Conservation (phyloP, 1,140 invertebrate genomes). For the Lepidurus arcticus region DNA sequence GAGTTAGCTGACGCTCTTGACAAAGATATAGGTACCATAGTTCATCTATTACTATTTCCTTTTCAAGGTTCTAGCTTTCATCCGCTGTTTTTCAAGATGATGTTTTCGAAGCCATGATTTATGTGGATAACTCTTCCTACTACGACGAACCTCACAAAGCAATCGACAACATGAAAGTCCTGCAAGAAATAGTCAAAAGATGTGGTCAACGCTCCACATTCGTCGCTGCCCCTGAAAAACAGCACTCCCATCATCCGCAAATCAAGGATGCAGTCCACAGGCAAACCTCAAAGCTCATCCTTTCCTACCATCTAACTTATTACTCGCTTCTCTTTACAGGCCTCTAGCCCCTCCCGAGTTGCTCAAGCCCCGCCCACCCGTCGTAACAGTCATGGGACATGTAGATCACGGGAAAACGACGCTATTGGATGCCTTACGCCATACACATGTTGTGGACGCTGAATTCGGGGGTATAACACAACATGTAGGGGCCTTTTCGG, state of each 20-base stretch:
- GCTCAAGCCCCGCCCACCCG: constrained; percentile 67
- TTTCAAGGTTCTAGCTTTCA: constrained; percentile 17
- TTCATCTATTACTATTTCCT: neutral
- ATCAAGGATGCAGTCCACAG: constrained; percentile 41
- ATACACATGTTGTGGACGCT: constrained; percentile 74
- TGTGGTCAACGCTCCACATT: constrained; percentile 55
- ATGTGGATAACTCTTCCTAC: constrained; percentile 54
- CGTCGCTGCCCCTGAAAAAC: constrained; percentile 47
- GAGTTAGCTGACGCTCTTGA: constrained; percentile 60
- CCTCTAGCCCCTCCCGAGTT: constrained; percentile 57
- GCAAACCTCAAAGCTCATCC: constrained; percentile 36
- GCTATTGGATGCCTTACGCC: constrained; percentile 79
- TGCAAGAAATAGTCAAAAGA: constrained; percentile 59
- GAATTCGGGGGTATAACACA: constrained; percentile 99
- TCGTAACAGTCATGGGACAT: constrained; percentile 98
- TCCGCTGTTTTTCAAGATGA: constrained; percentile 52
- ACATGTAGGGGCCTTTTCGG: constrained; percentile 97
- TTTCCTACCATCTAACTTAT: constrained; percentile 39
- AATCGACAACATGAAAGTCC: constrained; percentile 53
- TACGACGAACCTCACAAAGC: constrained; percentile 48
- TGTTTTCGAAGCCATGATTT: constrained; percentile 60
- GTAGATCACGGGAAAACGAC: constrained; percentile 99
- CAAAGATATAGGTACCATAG: constrained; percentile 41
- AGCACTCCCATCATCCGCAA: constrained; percentile 42
- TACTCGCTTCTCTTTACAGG: constrained; percentile 38